These are phyloP conservation scores for Meloidogyne exigua DNA, from an alignment of 1,140 invertebrate species.

Conservation along the genomic window DNA sequence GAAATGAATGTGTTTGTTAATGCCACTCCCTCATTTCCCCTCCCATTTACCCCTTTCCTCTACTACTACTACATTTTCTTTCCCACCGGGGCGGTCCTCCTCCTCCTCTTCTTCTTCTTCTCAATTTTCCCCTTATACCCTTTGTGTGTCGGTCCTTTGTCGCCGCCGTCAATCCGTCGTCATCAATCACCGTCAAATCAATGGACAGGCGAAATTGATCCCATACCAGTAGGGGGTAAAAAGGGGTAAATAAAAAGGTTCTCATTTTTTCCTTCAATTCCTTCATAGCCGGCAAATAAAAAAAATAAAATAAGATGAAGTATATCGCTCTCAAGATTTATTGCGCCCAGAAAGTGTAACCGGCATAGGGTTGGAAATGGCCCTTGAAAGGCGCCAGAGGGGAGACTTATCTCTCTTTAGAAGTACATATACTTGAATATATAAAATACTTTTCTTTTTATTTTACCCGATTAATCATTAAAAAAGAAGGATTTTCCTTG, in stretches of 20 bases:
- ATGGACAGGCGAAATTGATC: neutral
- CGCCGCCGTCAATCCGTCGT: slow-evolving; percentile 63
- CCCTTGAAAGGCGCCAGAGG: slow-evolving; percentile 3
- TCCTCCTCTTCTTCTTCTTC: too few species aligned
- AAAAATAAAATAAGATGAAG: neutral
- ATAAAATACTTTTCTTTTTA: neutral
- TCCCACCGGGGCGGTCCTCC: neutral
- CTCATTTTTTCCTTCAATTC: neutral
- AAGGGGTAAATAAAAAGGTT: neutral
- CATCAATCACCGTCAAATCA: slow-evolving; percentile 2
- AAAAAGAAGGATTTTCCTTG: neutral
- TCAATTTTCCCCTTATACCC: neutral
- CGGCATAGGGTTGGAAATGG: neutral
- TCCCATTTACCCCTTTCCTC: too few species aligned
- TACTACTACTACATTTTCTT: neutral
- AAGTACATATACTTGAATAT: slow-evolving; percentile 3
- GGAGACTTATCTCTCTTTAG: neutral
- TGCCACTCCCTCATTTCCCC: neutral
- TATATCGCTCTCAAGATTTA: neutral
- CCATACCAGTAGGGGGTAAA: neutral
- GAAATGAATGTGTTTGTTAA: neutral
- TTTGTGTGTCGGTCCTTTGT: slow-evolving; percentile 5
- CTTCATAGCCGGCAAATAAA: neutral
- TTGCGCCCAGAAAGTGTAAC: neutral
- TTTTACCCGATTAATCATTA: slow-evolving; percentile 2